Evolutionary conservation across 2,888 invertebrate genomes (phyloP), one percentile per base, ranked within the genome.

Genomic region (Amphipyra berbera): DNA sequence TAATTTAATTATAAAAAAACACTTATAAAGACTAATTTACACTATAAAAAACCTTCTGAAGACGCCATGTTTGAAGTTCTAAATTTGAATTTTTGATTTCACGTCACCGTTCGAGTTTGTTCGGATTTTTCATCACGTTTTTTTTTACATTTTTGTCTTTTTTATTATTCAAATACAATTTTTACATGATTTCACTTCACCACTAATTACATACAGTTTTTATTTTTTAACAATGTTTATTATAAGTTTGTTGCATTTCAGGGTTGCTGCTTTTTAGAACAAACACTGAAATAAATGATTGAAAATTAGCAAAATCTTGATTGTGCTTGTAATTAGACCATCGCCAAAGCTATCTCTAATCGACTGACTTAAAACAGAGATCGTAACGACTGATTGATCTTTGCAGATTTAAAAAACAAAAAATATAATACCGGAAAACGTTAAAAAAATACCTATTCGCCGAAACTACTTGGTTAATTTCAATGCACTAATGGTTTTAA

Each of bases 401-500:
- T 76, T 48, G 79, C 80, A 73, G 77, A 82, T 77, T 79, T 70
- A 73, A 50, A 70, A 21, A 59, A 68, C 62, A 61, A 63, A 63
- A 30, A 30, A 30, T 1, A 60, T 49, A 57, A 21, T 44, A 55
- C 65, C 74, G 66, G 74, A 71, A 66, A 73, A 67, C 58, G 52
- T 66, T 15, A 78, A 72, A 78, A 82, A 84, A 85, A 61, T 70
- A 72, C 75, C 79, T 86, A 82, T 84, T 87, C 83, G 82, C 84
- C 76, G 81, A 85, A 82, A 78, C 82, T 79, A 78, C 74, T 81
- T 82, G 84, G 87, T 90, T 90, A 89, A 89, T 90, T 90, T 89
- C 88, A 90, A 91, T 92, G 92, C 91, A 85, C 90, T 92, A 90
- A 90, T 90, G 91, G 68, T 89, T 90, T 88, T 76, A 54, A 79